These are phyloP conservation scores for Pachyrhynchus sulphureomaculatus DNA, from an alignment of 1,140 invertebrate genomes.

Conservation along the genomic window DNA sequence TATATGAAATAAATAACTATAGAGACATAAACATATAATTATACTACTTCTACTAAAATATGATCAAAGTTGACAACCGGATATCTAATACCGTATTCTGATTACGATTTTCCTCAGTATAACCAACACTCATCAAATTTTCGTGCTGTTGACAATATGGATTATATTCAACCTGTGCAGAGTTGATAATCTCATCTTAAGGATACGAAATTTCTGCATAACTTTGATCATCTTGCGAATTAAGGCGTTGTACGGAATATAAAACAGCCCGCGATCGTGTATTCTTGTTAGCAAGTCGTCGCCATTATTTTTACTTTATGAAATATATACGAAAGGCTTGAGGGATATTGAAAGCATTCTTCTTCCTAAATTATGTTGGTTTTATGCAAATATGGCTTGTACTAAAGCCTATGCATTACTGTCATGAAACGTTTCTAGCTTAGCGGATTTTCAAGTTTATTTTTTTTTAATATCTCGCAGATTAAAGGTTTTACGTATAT, in stretches of 20 bases:
- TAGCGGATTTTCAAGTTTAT: too few relatives aligned
- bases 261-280: conserved; percentile 37
- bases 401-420: too few relatives aligned
- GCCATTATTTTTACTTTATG: conserved; percentile 39
- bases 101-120: conserved; percentile 39
- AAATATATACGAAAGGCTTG: conserved; percentile 32
- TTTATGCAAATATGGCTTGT: conserved; percentile 16
- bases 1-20: too few relatives aligned
- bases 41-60: too few relatives aligned
- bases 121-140: conserved; percentile 53
- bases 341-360: conserved; percentile 33
- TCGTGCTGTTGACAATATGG: conserved; percentile 51
- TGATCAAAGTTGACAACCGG: too few relatives aligned
- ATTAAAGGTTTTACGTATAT: too few relatives aligned
- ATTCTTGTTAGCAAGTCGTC: conserved; percentile 23
- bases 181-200: conserved; percentile 52
- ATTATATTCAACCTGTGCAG: conserved; percentile 48
- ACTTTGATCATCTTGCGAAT: conserved; percentile 53
- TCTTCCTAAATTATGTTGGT: conserved; percentile 27
- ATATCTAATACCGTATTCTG: conserved; percentile 45
- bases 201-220: conserved; percentile 49
- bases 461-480: too few relatives aligned
- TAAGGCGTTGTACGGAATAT: conserved; percentile 49
- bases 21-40: too few relatives aligned
- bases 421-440: too few relatives aligned